Conservation (phyloP, 2,113 vertebrate species). For the Nicator chloris region DNA sequence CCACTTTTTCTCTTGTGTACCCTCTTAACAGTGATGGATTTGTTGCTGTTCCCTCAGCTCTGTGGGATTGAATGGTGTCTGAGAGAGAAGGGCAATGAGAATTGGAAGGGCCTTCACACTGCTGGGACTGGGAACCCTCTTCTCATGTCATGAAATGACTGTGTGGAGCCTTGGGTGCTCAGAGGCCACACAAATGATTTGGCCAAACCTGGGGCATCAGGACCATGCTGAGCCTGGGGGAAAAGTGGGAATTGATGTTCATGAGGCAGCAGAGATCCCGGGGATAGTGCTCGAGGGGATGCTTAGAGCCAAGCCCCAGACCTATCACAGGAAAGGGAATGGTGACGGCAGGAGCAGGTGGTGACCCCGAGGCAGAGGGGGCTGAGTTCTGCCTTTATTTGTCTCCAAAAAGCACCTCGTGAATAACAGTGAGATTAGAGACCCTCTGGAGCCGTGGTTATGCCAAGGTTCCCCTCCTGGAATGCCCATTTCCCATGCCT, state of each 20-base stretch:
- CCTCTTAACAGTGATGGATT: not conserved
- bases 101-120: not conserved
- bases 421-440: not conserved
- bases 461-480: not conserved
- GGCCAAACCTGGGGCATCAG: not conserved
- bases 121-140: not conserved
- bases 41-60: not conserved
- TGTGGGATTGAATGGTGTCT: not conserved
- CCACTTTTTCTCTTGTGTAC: not conserved
- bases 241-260: accelerated
- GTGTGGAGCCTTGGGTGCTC: not conserved
- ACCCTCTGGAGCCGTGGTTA: accelerated
- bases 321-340: not conserved
- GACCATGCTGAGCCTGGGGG: not conserved
- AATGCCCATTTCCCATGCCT: not conserved
- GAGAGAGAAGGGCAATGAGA: not conserved
- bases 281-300: not conserved
- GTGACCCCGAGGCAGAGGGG: accelerated
- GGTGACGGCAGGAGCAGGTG: accelerated
- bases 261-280: accelerated
- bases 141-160: accelerated
- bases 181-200: not conserved
- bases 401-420: not conserved
- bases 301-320: not conserved
- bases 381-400: not conserved